Evolutionary conservation across 2,797 vertebrate genomes (phyloP).

Genomic region (Anisognathus igniventris): DNA sequence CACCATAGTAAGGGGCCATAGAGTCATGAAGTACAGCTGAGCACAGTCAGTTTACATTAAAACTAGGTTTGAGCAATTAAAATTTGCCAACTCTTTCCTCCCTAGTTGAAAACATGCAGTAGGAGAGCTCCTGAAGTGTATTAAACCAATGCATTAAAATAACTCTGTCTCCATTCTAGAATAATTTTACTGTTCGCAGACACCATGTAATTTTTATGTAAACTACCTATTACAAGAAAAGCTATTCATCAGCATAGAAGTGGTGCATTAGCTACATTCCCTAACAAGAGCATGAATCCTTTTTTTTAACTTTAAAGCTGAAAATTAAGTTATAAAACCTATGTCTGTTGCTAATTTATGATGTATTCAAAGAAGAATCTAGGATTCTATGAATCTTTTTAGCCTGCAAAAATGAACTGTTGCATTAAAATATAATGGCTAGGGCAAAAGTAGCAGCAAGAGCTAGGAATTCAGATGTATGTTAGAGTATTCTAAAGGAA

Average conservation of each 20-base stretch:
- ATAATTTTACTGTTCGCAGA: not conserved
- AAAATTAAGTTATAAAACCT: not conserved
- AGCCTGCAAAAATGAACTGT: not conserved
- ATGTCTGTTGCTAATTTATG: not conserved
- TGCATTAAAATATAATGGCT: not conserved
- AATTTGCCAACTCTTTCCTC: not conserved
- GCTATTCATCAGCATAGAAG: not conserved
- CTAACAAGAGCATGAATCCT: not conserved
- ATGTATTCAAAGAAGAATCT: not conserved
- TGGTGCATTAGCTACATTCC: not conserved
- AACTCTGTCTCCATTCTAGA: not conserved
- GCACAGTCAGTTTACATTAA: slow-evolving; percentile 11
- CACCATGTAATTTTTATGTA: not conserved
- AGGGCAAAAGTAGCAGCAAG: not conserved
- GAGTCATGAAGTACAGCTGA: not conserved
- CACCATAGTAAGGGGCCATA: not conserved
- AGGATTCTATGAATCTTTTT: not conserved
- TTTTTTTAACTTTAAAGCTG: not conserved
- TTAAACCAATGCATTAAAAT: not conserved
- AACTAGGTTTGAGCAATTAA: slow-evolving; percentile 17
- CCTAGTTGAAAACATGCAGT: not conserved
- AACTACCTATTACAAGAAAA: not conserved
- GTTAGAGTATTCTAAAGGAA: not conserved
- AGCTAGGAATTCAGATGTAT: not conserved
- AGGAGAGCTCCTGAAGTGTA: not conserved